A percentile compares a stretch with the other conserved stretches of the same genome.
These are phyloP conservation scores for Menidia menidia DNA, from an alignment of 2,797 vertebrate species.

Conservation along the genomic window DNA sequence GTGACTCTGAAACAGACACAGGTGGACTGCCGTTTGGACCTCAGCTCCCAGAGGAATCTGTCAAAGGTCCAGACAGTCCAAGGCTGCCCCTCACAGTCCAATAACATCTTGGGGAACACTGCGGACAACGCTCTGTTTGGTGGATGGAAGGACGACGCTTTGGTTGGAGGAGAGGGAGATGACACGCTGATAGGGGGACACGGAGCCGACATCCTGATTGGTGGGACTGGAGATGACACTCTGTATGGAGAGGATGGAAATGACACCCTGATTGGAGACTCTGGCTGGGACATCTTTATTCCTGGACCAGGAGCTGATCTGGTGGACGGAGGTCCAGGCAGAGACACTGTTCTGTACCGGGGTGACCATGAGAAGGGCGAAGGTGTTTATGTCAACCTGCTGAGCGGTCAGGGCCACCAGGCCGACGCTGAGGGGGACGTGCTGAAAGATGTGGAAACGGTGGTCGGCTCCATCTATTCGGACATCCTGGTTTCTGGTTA, in stretches of 20 bases:
- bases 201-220: conserved; percentile 62
- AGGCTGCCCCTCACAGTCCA: conserved; percentile 52
- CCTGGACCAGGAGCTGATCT: conserved; percentile 55
- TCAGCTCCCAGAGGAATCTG: conserved; percentile 52
- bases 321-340: conserved; percentile 53
- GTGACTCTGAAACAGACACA: conserved; percentile 44
- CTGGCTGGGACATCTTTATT: conserved; percentile 50
- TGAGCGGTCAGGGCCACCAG: conserved; percentile 56
- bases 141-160: conserved; percentile 48
- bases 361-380: conserved; percentile 47
- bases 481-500: conserved; percentile 67
- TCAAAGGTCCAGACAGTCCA: conserved; percentile 58
- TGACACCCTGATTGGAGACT: conserved; percentile 64
- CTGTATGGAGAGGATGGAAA: conserved; percentile 68
- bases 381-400: conserved; percentile 70
- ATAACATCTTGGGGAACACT: conserved; percentile 53
- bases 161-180: conserved; percentile 62
- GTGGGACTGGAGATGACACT: conserved; percentile 61
- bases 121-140: conserved; percentile 56
- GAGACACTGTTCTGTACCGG: conserved; percentile 58
- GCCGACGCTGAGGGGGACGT: conserved; percentile 72
- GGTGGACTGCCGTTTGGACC: conserved; percentile 55
- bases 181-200: conserved; percentile 62
- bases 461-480: conserved; percentile 66
- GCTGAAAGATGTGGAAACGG: conserved; percentile 67